Evolutionary conservation across 2,888 invertebrate species (phyloP), one percentile per base, ranked within the genome.

Genomic region (Ryuthela nishihirai): DNA sequence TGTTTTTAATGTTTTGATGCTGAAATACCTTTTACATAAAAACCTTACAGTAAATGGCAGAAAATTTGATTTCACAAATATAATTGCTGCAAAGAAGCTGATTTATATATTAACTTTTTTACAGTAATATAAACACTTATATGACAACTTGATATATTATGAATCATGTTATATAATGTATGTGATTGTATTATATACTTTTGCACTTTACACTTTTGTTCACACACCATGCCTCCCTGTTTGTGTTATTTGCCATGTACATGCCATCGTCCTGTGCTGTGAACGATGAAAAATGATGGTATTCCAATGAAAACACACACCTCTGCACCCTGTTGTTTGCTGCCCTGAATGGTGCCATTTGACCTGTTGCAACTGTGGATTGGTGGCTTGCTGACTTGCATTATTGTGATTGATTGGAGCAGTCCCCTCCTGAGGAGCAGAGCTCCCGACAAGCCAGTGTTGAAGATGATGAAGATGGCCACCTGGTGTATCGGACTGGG

Each of bases 381-480:
- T 39, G 34, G n/a, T 3, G 12, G 48, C 49, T 58, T 40, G 50
- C 43, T 52, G 50, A 46, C 42, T 41, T 40, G 48, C 52, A 52
- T 39, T 46, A 49, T 52, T 45, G 45, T 38, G 25, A 36, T 48
- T 39, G 54, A 48, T 47, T 48, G 42, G 47, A 53, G 43, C 60
- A 60, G 60, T 59, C 59, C 48, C 59, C 59, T 44, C 48, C 52
- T 32, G 60, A 60, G 12, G 54, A 62, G 17, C 40, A 48, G 26
- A 15, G 32, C 35, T 55, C 62, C 48, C 46, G 56, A 15, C 52
- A 49, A 43, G 89, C 92, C 79, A 88, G 90, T 79, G 87, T 97
- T 80, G 91, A 93, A 85, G 95, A 99, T 83, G 98, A 99, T 83
- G 89, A 89, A 82, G 98, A 99, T 81, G 99, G 99, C 80, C 98